phyloP scores from a whole-genome alignment of 2,888 invertebrate genomes.

The Iselma pallidipennis region DNA sequence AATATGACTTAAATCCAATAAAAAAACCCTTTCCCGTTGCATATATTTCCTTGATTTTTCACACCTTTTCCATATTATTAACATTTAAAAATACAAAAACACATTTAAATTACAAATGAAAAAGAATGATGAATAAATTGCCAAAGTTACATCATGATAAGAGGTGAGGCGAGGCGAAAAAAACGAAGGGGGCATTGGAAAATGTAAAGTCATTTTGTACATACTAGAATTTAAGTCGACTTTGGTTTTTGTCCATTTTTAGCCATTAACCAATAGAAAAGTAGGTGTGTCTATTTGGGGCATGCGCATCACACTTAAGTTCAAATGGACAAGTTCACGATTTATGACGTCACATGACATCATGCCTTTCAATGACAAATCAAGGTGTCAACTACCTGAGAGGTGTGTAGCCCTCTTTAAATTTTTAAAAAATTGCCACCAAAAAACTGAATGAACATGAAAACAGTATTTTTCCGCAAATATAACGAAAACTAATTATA shows the following conservation, averaged over 20 bases:
- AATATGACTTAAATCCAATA: too few species aligned
- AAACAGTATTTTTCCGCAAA: too few species aligned
- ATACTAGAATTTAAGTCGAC: not conserved
- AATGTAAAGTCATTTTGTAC: not conserved
- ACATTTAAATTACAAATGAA: not conserved
- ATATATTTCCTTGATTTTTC: not conserved
- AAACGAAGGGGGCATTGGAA: not conserved
- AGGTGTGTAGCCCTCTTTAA: too few species aligned
- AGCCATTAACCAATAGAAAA: not conserved
- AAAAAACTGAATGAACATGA: too few species aligned
- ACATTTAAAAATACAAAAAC: not conserved
- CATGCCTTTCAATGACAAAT: not conserved
- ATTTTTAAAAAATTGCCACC: too few species aligned
- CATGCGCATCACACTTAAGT: not conserved
- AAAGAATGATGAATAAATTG: not conserved
- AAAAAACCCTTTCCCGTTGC: too few species aligned
- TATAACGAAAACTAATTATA: too few species aligned
- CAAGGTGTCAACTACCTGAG: constrained; percentile 1
- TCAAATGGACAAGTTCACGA: not conserved
- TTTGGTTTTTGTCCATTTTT: not conserved
- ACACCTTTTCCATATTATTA: not conserved
- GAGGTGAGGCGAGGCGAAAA: not conserved
- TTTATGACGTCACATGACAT: not conserved
- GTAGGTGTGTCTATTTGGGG: not conserved
- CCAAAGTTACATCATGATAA: not conserved